A percentile compares a stretch with the other conserved stretches of the same genome.
These are phyloP conservation scores for Drosophila eohydei DNA, from an alignment of 2,888 invertebrate genomes.

Conservation along the genomic window DNA sequence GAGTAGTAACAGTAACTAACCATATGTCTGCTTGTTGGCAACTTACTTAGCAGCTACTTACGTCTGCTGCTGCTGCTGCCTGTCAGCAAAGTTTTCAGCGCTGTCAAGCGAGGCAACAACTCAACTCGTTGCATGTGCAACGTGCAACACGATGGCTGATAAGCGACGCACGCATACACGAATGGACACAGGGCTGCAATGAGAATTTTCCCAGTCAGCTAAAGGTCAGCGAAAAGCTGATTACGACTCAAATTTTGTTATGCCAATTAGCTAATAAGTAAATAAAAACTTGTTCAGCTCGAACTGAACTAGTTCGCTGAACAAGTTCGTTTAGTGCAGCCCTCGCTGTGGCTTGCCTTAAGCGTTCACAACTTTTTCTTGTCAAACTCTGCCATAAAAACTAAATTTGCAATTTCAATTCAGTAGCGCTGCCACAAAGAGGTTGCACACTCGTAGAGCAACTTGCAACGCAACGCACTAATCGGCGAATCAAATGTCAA, in stretches of 20 bases:
- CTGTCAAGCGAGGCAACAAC: slow-evolving; percentile 73
- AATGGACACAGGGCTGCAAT: slow-evolving; percentile 35
- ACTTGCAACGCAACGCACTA: slow-evolving; percentile 60
- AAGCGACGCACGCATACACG: slow-evolving; percentile 38
- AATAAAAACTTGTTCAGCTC: not conserved
- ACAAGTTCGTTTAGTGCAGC: slow-evolving; percentile 5
- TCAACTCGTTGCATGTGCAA: slow-evolving; percentile 74
- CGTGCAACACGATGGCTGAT: slow-evolving; percentile 53
- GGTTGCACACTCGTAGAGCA: slow-evolving; percentile 1
- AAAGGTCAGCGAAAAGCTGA: too few species aligned
- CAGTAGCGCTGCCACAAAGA: slow-evolving; percentile 23
- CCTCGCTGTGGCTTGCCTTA: slow-evolving; percentile 36
- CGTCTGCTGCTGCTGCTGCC: slow-evolving; percentile 20
- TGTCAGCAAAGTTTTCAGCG: slow-evolving; percentile 76
- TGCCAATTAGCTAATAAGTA: not conserved
- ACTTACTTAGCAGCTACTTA: slow-evolving; percentile 35
- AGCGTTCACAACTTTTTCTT: slow-evolving; percentile 25
- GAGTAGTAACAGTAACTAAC: slow-evolving; percentile 24
- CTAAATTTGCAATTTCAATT: slow-evolving; percentile 46
- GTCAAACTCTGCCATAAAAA: slow-evolving; percentile 34
- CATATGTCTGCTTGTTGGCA: slow-evolving; percentile 34
- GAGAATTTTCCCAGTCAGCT: not conserved
- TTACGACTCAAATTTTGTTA: too few species aligned
- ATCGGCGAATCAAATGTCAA: slow-evolving; percentile 76
- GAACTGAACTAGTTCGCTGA: slow-evolving; percentile 5